A percentile compares a stretch with the other conserved stretches of the same genome.
phyloP scores from a whole-genome alignment of 2,113 vertebrate species.

The Dissostichus mawsoni region DNA sequence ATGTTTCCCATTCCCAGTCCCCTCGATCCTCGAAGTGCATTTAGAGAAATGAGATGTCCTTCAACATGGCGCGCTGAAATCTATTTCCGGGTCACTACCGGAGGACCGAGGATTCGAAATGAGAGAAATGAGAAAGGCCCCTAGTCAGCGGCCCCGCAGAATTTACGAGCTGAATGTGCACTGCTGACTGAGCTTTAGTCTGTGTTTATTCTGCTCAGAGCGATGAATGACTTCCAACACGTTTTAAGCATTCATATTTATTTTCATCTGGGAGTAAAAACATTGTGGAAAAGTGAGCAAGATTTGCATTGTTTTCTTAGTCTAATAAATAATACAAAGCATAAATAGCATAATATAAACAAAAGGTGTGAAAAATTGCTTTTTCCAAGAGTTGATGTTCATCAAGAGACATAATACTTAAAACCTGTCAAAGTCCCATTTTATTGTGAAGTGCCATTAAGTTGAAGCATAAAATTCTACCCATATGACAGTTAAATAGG shows the following conservation, averaged over 20 bases:
- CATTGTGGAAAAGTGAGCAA: constrained; percentile 55
- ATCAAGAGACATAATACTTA: constrained; percentile 22
- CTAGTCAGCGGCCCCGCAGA: background rate
- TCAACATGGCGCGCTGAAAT: too few species aligned
- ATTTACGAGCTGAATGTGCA: constrained; percentile 26
- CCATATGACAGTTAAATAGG: constrained; percentile 47
- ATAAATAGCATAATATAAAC: constrained; percentile 50
- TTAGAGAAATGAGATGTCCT: too few species aligned
- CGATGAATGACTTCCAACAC: constrained; percentile 42
- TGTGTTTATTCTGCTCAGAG: constrained; percentile 29
- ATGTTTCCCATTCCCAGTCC: constrained; percentile 43
- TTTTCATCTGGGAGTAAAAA: constrained; percentile 71
- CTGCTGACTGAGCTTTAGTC: constrained; percentile 55
- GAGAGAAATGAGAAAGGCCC: too few species aligned
- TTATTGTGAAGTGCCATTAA: constrained; percentile 18
- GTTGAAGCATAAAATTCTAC: constrained; percentile 9
- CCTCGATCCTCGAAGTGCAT: too few species aligned
- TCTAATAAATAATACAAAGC: constrained; percentile 55
- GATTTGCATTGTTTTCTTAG: constrained; percentile 1
- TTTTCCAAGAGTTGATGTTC: constrained; percentile 9
- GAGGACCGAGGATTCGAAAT: too few species aligned
- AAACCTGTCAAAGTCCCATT: constrained; percentile 41
- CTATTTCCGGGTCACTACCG: too few species aligned
- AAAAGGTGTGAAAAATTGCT: constrained; percentile 28
- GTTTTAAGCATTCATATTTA: constrained; percentile 64